These are phyloP conservation scores for Coenonympha arcania DNA, from an alignment of 2,888 invertebrate genomes.

Conservation along the genomic window DNA sequence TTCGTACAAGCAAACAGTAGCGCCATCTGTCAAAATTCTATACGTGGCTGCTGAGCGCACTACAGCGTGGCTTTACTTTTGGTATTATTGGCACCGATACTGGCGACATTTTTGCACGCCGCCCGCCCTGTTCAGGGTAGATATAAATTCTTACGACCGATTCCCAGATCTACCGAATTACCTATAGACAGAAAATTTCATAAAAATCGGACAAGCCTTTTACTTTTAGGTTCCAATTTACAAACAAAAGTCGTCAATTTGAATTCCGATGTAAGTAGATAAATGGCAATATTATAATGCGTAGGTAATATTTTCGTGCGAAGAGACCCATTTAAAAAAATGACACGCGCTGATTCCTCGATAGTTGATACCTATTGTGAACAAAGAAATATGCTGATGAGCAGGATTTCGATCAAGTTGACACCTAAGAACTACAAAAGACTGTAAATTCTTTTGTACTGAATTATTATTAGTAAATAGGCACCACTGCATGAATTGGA, in stretches of 20 bases:
- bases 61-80: too few relatives aligned
- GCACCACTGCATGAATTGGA: not conserved
- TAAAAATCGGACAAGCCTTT: too few relatives aligned
- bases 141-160: too few relatives aligned
- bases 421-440: not conserved
- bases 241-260: conserved; percentile 7
- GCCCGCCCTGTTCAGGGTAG: too few relatives aligned
- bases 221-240: not conserved
- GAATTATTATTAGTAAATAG: not conserved
- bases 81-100: too few relatives aligned
- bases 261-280: conserved; percentile 20
- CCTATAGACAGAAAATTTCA: too few relatives aligned
- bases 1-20: too few relatives aligned
- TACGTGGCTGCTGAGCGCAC: too few relatives aligned
- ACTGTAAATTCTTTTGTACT: not conserved
- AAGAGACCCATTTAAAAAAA: conserved; percentile 20
- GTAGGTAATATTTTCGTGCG: conserved; percentile 15
- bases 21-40: too few relatives aligned
- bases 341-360: conserved; percentile 24
- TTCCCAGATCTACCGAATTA: too few relatives aligned
- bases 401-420: conserved; percentile 10
- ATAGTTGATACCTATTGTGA: conserved; percentile 23
- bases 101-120: too few relatives aligned
- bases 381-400: conserved; percentile 23
- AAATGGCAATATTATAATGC: conserved; percentile 17